Percentiles rank a stretch among this genome's conserved stretches.
Conservation (phyloP, 1,140 invertebrate species). For the Drosophila kanapiae region DNA sequence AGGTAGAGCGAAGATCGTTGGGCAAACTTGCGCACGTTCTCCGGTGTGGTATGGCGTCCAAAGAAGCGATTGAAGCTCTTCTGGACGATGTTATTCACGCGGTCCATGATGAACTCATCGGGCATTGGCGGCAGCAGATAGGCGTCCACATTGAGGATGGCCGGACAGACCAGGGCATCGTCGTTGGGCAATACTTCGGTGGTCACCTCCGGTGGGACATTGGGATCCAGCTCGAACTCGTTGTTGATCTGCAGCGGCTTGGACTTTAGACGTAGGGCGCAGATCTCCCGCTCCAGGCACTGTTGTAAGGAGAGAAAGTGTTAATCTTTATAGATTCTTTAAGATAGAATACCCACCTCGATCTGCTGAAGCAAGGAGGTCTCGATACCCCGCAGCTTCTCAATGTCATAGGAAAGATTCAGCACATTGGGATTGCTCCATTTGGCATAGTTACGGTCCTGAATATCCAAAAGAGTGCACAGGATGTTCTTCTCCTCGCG, state of each 20-base stretch:
- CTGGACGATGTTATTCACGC: constrained; percentile 73
- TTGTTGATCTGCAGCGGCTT: constrained; percentile 77
- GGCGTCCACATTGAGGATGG: constrained; percentile 66
- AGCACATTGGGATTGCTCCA: constrained; percentile 64
- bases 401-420: constrained; percentile 82
- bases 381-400: constrained; percentile 78
- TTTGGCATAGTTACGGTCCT: constrained; percentile 81
- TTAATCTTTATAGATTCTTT: neutral
- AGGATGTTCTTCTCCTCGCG: constrained; percentile 87
- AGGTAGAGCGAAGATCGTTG: constrained; percentile 71
- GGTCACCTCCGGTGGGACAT: constrained; percentile 7
- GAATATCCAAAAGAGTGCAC: constrained; percentile 80
- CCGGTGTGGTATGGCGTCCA: constrained; percentile 58
- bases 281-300: constrained; percentile 80
- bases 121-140: constrained; percentile 67
- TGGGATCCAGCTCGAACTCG: constrained; percentile 34
- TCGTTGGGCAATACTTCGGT: constrained; percentile 44
- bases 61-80: constrained; percentile 70
- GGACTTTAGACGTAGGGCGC: constrained; percentile 74
- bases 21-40: constrained; percentile 68
- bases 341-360: constrained; percentile 54
- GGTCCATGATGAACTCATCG: constrained; percentile 76
- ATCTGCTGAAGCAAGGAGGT: constrained; percentile 83
- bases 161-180: constrained; percentile 50
- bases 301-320: neutral